Conservation (phyloP, 1,140 invertebrate genomes). For the Cydia amplana region DNA sequence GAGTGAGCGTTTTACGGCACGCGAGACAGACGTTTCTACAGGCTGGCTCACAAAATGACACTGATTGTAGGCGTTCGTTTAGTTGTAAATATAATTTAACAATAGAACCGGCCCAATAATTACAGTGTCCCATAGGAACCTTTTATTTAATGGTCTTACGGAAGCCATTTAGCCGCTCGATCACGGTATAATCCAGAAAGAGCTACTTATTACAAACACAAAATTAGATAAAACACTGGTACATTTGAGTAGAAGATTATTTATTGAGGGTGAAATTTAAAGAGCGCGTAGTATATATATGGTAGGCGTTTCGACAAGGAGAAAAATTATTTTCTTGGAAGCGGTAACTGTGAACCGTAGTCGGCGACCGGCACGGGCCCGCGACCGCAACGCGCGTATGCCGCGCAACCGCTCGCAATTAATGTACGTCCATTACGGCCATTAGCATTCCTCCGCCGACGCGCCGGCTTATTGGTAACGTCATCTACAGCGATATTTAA, state of each 20-base stretch:
- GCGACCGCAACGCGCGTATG: slow-evolving; percentile 35
- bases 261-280: background rate
- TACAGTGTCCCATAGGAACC: slow-evolving; percentile 42
- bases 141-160: slow-evolving; percentile 47
- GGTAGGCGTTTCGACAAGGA: too few species aligned
- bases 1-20: slow-evolving; percentile 53
- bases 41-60: slow-evolving; percentile 41
- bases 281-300: background rate
- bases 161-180: slow-evolving; percentile 36
- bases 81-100: slow-evolving; percentile 55
- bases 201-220: background rate
- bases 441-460: slow-evolving; percentile 50
- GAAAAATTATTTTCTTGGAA: background rate
- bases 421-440: slow-evolving; percentile 45
- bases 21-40: slow-evolving; percentile 52
- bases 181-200: background rate
- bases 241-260: background rate
- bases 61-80: slow-evolving; percentile 44
- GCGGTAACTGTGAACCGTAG: slow-evolving; percentile 36
- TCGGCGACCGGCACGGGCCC: slow-evolving; percentile 26
- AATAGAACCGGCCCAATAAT: slow-evolving; percentile 46
- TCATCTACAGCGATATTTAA: slow-evolving; percentile 52
- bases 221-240: background rate
- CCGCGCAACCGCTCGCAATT: slow-evolving; percentile 42
- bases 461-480: slow-evolving; percentile 49